Percentiles rank a stretch among this genome's conserved stretches.
phyloP scores from a whole-genome alignment of 2,888 invertebrate species.

The Polydrusus tereticollis region DNA sequence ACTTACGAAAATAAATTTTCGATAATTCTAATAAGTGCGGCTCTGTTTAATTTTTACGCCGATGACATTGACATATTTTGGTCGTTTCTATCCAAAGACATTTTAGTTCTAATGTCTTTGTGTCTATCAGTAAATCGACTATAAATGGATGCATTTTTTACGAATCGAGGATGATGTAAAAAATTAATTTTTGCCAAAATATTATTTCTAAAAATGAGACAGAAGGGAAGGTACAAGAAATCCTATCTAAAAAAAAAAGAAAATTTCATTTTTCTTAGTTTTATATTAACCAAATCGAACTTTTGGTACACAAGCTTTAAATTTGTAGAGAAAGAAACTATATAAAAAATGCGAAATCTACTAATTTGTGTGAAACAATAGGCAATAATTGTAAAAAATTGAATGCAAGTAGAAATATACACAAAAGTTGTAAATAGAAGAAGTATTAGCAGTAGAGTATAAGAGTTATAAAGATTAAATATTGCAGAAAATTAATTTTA shows the following conservation, averaged over 20 bases:
- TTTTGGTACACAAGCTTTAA: constrained; percentile 50
- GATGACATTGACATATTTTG: no score
- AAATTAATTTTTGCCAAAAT: no score
- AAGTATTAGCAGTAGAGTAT: constrained; percentile 41
- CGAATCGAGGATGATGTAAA: no score
- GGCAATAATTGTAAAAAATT: constrained; percentile 27
- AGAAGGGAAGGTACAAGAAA: not conserved
- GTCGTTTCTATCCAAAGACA: no score
- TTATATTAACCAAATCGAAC: constrained; percentile 49
- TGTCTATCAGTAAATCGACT: no score
- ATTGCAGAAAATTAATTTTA: constrained; percentile 40
- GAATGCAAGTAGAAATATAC: constrained; percentile 40
- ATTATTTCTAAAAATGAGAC: no score
- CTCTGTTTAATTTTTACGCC: no score
- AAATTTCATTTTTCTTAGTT: constrained; percentile 11
- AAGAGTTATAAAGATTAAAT: constrained; percentile 44
- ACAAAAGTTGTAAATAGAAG: constrained; percentile 40
- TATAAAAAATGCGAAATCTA: constrained; percentile 20
- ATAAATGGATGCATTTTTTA: no score
- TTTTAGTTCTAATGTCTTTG: no score
- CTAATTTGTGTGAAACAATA: constrained; percentile 19
- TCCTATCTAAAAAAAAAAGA: not conserved
- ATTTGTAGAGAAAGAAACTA: constrained; percentile 45
- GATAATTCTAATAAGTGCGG: no score
- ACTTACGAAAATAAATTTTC: no score